Evolutionary conservation across 2,888 invertebrate species (phyloP).

Genomic region (Dorcus parallelipipedus): DNA sequence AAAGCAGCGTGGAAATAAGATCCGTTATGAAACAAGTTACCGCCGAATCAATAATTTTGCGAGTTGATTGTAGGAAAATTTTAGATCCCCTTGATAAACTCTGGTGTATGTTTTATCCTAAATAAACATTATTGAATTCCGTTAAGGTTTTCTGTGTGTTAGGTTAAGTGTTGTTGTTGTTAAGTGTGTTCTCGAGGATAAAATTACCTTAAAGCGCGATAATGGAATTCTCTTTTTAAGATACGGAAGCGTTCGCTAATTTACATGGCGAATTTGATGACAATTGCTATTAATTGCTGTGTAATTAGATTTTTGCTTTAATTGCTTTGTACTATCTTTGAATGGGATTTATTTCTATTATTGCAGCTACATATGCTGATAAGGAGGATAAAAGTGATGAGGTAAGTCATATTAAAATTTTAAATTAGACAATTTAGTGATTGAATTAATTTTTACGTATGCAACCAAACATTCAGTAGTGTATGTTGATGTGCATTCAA

Average conservation of each 20-base stretch:
- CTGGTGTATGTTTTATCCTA: not conserved
- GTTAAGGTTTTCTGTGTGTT: not conserved
- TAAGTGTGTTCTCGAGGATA: too few relatives aligned
- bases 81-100: not conserved
- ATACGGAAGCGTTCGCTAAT: not conserved
- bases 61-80: not conserved
- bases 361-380: slow-evolving; percentile 26
- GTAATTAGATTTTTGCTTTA: too few relatives aligned
- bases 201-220: not conserved
- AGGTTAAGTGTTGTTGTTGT: too few relatives aligned
- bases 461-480: too few relatives aligned
- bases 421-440: too few relatives aligned
- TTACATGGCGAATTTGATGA: too few relatives aligned
- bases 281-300: too few relatives aligned
- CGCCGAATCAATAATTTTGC: not conserved
- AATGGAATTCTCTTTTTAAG: not conserved
- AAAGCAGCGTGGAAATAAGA: not conserved
- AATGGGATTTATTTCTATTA: slow-evolving; percentile 5
- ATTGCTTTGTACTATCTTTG: too few relatives aligned
- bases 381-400: slow-evolving; percentile 27
- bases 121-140: not conserved
- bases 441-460: too few relatives aligned
- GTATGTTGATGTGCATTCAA: too few relatives aligned
- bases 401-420: slow-evolving; percentile 16
- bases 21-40: not conserved